Base-by-base conservation (phyloP, 2,113 vertebrate species). In the Triplophysa rosa region DNA sequence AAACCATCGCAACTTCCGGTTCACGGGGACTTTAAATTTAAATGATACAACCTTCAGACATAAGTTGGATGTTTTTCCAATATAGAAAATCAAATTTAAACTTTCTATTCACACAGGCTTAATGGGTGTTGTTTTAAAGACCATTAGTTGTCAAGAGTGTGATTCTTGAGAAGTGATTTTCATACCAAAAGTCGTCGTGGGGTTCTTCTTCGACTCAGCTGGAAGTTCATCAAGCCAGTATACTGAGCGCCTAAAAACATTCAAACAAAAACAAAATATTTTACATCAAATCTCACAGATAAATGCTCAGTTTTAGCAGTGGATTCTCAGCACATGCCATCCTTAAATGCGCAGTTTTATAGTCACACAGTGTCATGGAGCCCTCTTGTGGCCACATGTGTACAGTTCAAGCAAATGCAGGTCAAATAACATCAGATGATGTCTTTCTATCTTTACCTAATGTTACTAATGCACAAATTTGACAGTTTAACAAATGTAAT, bases 181-280 rank as follows among this genome's bases (percentile, higher is more conserved):
- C 66, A 29, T 62, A 91, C 91, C 88, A 59, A 80, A 83, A 58
- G 19, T 75, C 4, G 87, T 89, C 47, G 81, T 76, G 23, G 82
- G 24, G 21, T 33, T 29, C 14, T 21, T 52, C 0, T 54, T 87
- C 24, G 37, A 80, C n/a, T 86, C 37, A 17, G 58, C 65, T 47
- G 89, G 89, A 24, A 90, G 59, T 49, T 86, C 59, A 82, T 92
- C 91, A 62, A 92, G 83, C 91, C 91, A 92, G 81, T 92, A 91
- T 56, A 92, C 88, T 14, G 91, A 92, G 1, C 71, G 87, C 75
- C 92, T 93, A 81, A 10, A 71, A 84, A 45, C 73, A 4, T 64
- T 45, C 65, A 67, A 72, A 79, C 14, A 82, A 40, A 12, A 13
- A 4, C 21, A 40, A 26, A 47, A 11, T 37, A 40, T 70, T 12